Evolutionary conservation across 2,797 vertebrate genomes (phyloP).

Genomic region (Platalea minor): DNA sequence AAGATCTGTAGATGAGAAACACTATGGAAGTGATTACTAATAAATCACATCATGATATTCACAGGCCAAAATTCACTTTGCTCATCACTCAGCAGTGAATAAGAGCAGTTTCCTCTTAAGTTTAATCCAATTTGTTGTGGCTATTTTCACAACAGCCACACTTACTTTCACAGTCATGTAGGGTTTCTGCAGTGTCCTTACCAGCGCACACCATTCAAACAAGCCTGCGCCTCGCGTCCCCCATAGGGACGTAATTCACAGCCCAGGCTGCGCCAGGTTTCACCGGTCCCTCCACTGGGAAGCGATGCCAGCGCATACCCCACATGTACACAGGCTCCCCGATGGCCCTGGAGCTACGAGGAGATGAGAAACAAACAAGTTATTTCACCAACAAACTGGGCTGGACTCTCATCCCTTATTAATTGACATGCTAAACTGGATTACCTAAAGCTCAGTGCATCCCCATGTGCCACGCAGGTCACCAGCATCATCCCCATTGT

Average conservation of each 20-base stretch:
- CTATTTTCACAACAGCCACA: slow-evolving; percentile 34
- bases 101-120: background rate
- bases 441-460: background rate
- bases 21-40: slow-evolving; percentile 10
- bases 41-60: slow-evolving; percentile 10
- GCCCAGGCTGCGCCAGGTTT: background rate
- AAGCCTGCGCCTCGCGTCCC: rapidly evolving
- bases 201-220: background rate
- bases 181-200: background rate
- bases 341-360: rapidly evolving
- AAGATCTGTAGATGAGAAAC: slow-evolving; percentile 29
- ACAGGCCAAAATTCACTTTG: background rate
- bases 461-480: background rate
- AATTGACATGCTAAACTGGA: background rate
- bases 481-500: background rate
- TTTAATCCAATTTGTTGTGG: slow-evolving; percentile 9
- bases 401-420: background rate
- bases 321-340: no score
- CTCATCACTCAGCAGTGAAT: background rate
- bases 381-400: background rate
- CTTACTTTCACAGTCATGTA: background rate
- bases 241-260: rapidly evolving
- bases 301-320: rapidly evolving
- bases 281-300: background rate
- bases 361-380: background rate